phyloP scores from a whole-genome alignment of 2,797 vertebrate genomes.

The Tadarida brasiliensis region DNA sequence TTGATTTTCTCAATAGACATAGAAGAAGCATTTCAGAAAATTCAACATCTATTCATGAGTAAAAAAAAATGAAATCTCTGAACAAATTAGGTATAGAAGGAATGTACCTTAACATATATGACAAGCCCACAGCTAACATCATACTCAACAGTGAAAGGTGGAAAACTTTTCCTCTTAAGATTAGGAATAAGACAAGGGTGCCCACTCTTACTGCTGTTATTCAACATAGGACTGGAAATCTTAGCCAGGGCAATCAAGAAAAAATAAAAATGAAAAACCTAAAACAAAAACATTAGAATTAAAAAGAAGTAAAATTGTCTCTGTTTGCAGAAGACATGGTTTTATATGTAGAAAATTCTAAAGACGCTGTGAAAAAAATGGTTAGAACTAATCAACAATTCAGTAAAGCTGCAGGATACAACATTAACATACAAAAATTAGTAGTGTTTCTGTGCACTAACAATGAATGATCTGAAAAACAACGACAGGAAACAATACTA shows the following conservation, averaged over 20 bases:
- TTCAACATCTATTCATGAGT: too few species aligned
- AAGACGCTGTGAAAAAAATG: too few species aligned
- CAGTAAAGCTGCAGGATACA: neutral
- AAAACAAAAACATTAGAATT: neutral
- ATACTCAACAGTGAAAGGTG: neutral
- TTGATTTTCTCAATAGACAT: neutral
- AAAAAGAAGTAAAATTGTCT: neutral
- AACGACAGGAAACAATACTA: neutral
- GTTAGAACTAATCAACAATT: neutral
- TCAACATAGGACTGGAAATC: neutral
- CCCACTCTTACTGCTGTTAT: neutral
- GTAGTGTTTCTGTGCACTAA: neutral
- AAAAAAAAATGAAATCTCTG: neutral
- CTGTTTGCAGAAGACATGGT: neutral
- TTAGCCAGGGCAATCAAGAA: neutral
- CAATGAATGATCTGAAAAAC: neutral
- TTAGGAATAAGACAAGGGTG: neutral
- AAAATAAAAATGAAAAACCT: neutral
- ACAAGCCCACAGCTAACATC: neutral
- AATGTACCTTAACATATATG: neutral
- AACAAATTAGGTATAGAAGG: neutral
- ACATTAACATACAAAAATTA: neutral
- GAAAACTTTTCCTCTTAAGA: neutral
- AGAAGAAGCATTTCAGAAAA: neutral
- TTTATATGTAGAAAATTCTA: neutral